Evolutionary conservation across 1,140 invertebrate species (phyloP).

Genomic region (Ylistrum balloti): DNA sequence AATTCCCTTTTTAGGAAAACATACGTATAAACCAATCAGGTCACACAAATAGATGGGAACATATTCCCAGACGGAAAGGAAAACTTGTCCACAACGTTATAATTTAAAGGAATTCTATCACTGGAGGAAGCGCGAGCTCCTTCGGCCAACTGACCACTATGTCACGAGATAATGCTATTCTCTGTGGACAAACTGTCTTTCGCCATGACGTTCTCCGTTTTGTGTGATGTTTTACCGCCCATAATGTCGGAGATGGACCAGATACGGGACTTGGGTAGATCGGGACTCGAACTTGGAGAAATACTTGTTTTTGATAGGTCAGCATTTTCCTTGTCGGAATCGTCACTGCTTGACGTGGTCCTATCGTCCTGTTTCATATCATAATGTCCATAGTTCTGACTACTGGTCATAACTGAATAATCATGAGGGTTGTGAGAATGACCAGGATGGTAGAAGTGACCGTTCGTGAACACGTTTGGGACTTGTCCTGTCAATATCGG

Average conservation of each 20-base stretch:
- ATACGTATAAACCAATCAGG: neutral
- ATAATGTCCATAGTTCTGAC: neutral
- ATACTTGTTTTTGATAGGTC: slow-evolving; percentile 6
- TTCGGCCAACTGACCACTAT: neutral
- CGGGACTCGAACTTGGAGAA: slow-evolving; percentile 2
- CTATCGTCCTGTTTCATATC: neutral
- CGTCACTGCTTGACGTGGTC: neutral
- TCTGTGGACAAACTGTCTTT: neutral
- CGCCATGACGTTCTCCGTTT: neutral
- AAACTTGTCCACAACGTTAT: neutral
- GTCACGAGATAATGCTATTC: neutral
- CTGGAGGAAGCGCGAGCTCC: neutral
- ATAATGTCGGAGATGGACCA: slow-evolving; percentile 18
- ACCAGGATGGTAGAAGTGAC: neutral
- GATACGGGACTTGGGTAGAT: neutral
- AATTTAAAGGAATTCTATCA: neutral
- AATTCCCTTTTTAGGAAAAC: neutral
- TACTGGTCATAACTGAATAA: neutral
- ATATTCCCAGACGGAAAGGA: neutral
- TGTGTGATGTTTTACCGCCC: neutral
- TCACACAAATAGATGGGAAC: neutral
- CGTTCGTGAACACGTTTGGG: neutral
- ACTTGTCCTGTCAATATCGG: neutral
- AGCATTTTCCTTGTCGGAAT: neutral
- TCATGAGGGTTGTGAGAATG: neutral